Conservation (phyloP, 2,797 vertebrate genomes). For the Valencia hispanica region DNA sequence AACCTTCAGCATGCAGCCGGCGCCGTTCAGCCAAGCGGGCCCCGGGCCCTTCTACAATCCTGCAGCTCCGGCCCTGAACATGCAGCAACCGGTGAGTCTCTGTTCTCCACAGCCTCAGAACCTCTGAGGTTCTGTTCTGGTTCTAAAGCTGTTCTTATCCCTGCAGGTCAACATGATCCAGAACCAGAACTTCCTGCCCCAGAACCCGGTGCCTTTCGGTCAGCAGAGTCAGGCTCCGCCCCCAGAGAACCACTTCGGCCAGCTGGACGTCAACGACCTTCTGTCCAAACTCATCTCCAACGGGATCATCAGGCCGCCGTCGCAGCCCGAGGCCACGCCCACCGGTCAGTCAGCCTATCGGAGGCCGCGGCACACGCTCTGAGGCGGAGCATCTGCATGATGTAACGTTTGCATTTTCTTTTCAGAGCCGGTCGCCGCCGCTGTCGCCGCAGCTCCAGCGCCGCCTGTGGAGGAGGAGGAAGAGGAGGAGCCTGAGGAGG, state of each 20-base stretch:
- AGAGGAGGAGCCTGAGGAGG: constrained; percentile 87
- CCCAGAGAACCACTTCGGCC: constrained; percentile 95
- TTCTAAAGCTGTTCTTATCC: not conserved
- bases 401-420: not conserved
- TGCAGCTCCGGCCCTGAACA: constrained; percentile 68
- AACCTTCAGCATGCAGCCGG: constrained; percentile 86
- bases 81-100: constrained; percentile 85
- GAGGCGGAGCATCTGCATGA: too few relatives aligned
- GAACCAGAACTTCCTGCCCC: constrained; percentile 85
- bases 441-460: constrained; percentile 39
- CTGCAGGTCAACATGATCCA: constrained; percentile 78
- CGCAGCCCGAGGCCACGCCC: constrained; percentile 78
- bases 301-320: constrained; percentile 90
- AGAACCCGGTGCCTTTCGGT: constrained; percentile 85
- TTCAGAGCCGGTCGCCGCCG: constrained; percentile 70
- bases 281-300: constrained; percentile 92
- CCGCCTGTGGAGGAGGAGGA: constrained; percentile 68
- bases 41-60: constrained; percentile 82
- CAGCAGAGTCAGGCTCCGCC: too few relatives aligned
- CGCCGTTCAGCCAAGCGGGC: constrained; percentile 85
- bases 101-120: too few relatives aligned
- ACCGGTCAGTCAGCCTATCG: constrained; percentile 21
- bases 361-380: not conserved
- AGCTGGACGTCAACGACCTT: constrained; percentile 95
- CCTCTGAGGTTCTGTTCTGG: not conserved